Evolutionary conservation across 1,140 invertebrate genomes (phyloP), one percentile per base, ranked within the genome.

Genomic region (Trachymyrmex septentrionalis): DNA sequence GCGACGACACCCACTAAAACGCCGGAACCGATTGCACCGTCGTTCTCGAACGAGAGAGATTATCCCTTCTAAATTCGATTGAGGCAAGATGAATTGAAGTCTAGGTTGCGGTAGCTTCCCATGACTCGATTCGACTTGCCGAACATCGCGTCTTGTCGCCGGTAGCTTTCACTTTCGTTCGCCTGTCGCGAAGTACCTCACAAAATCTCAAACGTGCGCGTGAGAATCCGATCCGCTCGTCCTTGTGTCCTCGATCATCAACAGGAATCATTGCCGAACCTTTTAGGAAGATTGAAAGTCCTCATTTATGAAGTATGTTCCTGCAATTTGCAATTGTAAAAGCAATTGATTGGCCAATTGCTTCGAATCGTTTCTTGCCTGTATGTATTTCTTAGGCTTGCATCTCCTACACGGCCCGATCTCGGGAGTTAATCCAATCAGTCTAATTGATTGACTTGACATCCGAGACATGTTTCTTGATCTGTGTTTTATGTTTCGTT

Each of bases 111-210:
- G 19, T 19, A 38, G 50, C 30, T 50, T 12, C 24, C 61, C n/a
- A 61, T 27, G 50, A 21, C 44, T 55, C 48, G 2, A 16, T 44
- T 44, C 48, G 4, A 50, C 14, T 50, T 4, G 48, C 48, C 48
- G 12, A 14, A 50, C 48, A 27, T 14, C 27, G 38, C n/a, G 44
- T 16, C n/a, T 24, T 14, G 38, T 2, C 30, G 7, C 14, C 50
- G 27, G 61, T 81, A 80, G 63, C 84, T 86, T 86, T 86, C 84
- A 80, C 76, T 86, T 85, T 85, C 61, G 59, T 85, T 85, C 34
- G 61, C 63, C 61, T 86, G 48, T 80, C 61, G 48, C 21, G 12
- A 66, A 48, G 19, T 57, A 21, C 19, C 66, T 19, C 66, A 30
- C 34, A 61, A 50, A 16, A 81, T 86, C 38, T 50, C 50, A 24